Evolutionary conservation across 2,888 invertebrate genomes (phyloP).

Genomic region (Lochmaea capreae): DNA sequence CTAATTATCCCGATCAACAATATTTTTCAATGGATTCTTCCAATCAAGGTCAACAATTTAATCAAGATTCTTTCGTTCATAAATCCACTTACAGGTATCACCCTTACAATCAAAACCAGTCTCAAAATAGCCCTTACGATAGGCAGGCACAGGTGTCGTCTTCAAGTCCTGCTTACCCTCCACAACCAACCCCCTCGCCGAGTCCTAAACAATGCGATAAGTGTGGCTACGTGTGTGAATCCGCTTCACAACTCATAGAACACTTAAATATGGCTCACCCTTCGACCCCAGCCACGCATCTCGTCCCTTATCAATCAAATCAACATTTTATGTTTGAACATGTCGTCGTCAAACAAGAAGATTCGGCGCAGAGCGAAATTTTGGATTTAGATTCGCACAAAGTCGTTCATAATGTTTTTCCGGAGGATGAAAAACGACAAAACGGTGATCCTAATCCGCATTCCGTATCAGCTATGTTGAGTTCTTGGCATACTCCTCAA

Average conservation of each 20-base stretch:
- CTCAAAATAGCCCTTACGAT: conserved; percentile 67
- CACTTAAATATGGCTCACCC: conserved; percentile 79
- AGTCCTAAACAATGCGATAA: conserved; percentile 85
- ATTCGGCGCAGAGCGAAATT: conserved; percentile 83
- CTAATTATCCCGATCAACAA: conserved; percentile 54
- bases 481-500: conserved; percentile 63
- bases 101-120: conserved; percentile 62
- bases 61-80: conserved; percentile 60
- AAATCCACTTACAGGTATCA: conserved; percentile 63
- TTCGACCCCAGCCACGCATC: conserved; percentile 62
- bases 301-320: conserved; percentile 60
- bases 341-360: conserved; percentile 72
- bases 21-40: conserved; percentile 57
- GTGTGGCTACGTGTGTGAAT: conserved; percentile 84
- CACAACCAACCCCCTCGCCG: conserved; percentile 78
- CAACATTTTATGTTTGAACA: conserved; percentile 64
- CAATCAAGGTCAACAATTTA: conserved; percentile 61
- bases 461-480: conserved; percentile 71
- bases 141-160: conserved; percentile 58
- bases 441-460: conserved; percentile 61
- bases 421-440: conserved; percentile 65
- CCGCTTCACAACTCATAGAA: conserved; percentile 78
- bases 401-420: conserved; percentile 75
- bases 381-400: conserved; percentile 91
- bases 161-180: conserved; percentile 71